These are phyloP conservation scores for Rhinolophus sinicus DNA, from an alignment of 2,113 vertebrate genomes.

Conservation along the genomic window DNA sequence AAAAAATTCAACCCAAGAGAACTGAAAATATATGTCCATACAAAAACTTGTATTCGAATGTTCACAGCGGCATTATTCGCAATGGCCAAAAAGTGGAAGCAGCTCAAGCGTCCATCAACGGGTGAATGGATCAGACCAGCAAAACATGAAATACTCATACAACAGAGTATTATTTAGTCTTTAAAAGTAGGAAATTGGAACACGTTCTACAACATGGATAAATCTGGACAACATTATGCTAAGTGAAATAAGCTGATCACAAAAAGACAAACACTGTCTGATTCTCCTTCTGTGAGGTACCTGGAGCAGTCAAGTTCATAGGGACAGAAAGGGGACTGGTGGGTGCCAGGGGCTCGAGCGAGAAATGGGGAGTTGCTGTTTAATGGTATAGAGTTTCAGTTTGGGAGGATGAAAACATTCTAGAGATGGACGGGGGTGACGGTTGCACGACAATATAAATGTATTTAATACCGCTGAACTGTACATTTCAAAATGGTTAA, in stretches of 20 bases:
- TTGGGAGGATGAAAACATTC: accelerated
- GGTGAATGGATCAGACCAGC: no score
- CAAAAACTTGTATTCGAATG: neutral
- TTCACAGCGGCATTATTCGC: neutral
- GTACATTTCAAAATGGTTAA: neutral
- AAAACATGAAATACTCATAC: no score
- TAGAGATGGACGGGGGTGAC: neutral
- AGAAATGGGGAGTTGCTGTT: neutral
- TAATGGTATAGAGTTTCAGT: neutral
- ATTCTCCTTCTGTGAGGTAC: neutral
- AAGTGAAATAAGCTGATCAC: neutral
- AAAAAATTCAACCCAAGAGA: neutral
- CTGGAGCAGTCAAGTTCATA: no score
- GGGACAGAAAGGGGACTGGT: neutral
- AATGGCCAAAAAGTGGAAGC: neutral
- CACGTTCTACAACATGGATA: neutral
- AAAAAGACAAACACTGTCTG: neutral
- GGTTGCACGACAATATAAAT: no score
- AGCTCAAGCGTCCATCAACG: neutral
- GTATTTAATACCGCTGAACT: no score
- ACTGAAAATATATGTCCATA: neutral
- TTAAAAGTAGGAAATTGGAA: neutral
- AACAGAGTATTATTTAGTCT: no score
- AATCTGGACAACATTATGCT: neutral
- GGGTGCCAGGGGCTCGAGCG: neutral